These are phyloP conservation scores for Telmatherina bonti DNA, from an alignment of 2,797 vertebrate genomes.

Conservation along the genomic window DNA sequence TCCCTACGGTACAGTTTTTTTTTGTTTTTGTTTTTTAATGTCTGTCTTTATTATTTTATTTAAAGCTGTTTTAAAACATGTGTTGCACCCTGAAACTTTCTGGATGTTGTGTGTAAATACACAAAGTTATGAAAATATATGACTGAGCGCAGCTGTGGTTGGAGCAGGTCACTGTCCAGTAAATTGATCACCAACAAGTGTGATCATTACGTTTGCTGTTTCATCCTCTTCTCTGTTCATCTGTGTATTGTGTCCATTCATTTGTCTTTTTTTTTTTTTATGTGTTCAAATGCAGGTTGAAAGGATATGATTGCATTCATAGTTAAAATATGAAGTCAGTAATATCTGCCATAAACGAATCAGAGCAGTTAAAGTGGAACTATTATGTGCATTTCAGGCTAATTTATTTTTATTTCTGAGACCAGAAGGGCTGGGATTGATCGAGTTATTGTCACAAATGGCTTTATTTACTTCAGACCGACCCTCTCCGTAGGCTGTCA, in stretches of 20 bases:
- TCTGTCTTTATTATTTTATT: not conserved
- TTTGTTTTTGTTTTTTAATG: not conserved
- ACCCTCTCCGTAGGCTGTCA: too few species aligned
- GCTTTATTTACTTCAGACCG: too few species aligned
- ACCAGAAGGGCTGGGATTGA: too few species aligned
- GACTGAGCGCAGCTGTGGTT: not conserved
- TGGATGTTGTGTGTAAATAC: not conserved
- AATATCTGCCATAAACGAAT: too few species aligned
- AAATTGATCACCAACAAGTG: not conserved
- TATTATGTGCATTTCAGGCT: too few species aligned
- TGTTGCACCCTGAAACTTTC: not conserved
- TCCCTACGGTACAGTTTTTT: not conserved
- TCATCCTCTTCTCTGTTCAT: not conserved
- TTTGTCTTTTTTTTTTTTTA: not conserved
- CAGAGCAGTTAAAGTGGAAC: too few species aligned
- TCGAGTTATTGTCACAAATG: too few species aligned
- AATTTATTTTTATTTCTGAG: too few species aligned
- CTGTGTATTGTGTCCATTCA: not conserved
- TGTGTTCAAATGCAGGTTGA: not conserved
- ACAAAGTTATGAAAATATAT: not conserved
- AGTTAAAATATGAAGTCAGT: not conserved
- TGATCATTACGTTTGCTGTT: not conserved
- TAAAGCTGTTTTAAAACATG: not conserved
- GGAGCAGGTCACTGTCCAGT: not conserved
- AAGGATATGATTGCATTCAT: not conserved